Base-by-base conservation (phyloP, 2,888 invertebrate species). In the Mythimna impura region DNA sequence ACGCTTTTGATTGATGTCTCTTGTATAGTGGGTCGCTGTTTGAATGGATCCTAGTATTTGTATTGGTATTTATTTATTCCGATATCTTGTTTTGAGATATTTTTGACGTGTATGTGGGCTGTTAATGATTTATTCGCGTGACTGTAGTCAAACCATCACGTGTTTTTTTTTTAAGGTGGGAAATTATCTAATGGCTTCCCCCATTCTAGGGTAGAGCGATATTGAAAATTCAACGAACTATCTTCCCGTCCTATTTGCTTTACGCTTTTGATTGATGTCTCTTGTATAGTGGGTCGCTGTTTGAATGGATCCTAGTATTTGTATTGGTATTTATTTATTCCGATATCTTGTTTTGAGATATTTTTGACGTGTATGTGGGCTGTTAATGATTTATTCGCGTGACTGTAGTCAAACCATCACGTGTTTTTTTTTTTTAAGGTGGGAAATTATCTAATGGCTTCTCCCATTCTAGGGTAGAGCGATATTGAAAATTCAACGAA, bases 1-100 rank as follows among this genome's bases (percentile, higher is more conserved):
- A 20, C 25, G 17, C 47, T 55, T 66, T 50, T 74, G 74, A 77
- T 77, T 80, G 66, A 77, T 79, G 47, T 60, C 25, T 17, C 40
- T 63, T 73, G 47, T 54, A 47, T 36, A 54, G 22, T 40, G 58
- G n/a, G 34, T 50, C 14, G 3, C 14, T 68, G 12, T 57, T 68
- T 68, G 36, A 68, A 78, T 54, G 60, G 25, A 61, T 60, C 40
- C 50, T 50, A 43, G 22, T 52, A 69, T 69, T 61, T 68, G 52
- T 65, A 30, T 47, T 5, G 17, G 55, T 2, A 67, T 43, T 60
- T 55, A 67, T 60, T 40, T 67, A 43, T 43, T 50, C 34, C 3
- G 17, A 55, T 79, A 80, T 66, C 20, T 12, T 36, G 25, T 47
- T 52, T n/a, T 8, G 47, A 47, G n/a, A 8, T 17, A 34, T 30